Conservation (phyloP, 2,797 vertebrate genomes). For the Erethizon dorsatum region DNA sequence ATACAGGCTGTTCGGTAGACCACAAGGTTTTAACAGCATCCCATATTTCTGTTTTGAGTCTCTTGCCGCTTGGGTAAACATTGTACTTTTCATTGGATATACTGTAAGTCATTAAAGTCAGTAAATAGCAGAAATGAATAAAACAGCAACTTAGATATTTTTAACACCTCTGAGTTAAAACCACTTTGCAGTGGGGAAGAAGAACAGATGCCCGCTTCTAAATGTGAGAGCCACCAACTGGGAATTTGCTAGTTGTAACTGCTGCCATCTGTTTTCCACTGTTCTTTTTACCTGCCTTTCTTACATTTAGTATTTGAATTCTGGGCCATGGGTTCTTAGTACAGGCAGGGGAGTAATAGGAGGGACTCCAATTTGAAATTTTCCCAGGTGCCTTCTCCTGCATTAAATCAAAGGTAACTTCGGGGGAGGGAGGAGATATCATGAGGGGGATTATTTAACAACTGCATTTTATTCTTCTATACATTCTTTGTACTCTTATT, state of each 20-base stretch:
- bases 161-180: slow-evolving; percentile 90
- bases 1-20: slow-evolving; percentile 77
- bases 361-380: slow-evolving; percentile 79
- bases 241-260: slow-evolving; percentile 91
- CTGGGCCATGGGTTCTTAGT: slow-evolving; percentile 75
- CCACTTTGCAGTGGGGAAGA: slow-evolving; percentile 87
- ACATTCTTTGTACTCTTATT: slow-evolving; percentile 69
- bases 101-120: slow-evolving; percentile 89
- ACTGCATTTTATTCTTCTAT: slow-evolving; percentile 78
- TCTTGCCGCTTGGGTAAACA: slow-evolving; percentile 88
- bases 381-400: slow-evolving; percentile 80
- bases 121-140: slow-evolving; percentile 90
- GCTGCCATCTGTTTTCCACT: slow-evolving; percentile 92
- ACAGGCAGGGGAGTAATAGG: slow-evolving; percentile 65
- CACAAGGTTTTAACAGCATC: slow-evolving; percentile 81
- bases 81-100: slow-evolving; percentile 86
- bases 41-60: slow-evolving; percentile 87
- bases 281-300: slow-evolving; percentile 90
- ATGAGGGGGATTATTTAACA: slow-evolving; percentile 82
- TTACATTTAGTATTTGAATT: slow-evolving; percentile 87
- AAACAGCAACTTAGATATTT: slow-evolving; percentile 90
- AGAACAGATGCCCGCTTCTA: slow-evolving; percentile 92
- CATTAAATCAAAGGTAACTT: slow-evolving; percentile 84
- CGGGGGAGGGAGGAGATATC: slow-evolving; percentile 57
- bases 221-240: slow-evolving; percentile 91